Conservation (phyloP, 2,888 invertebrate genomes). For the Xanthorhoe spadicearia region DNA sequence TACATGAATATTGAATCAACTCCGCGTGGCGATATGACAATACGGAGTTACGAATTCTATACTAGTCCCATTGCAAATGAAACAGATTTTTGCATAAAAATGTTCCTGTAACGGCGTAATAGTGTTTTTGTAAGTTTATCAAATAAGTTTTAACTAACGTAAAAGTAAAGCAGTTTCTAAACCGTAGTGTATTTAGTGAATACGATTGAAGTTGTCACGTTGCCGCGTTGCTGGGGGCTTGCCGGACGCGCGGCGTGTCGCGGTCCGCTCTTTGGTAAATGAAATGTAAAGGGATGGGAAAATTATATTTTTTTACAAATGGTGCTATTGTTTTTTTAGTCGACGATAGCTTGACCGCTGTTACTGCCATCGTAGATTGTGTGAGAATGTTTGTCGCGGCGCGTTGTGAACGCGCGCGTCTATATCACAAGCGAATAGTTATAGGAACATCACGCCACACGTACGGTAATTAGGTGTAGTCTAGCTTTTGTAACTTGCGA, state of each 20-base stretch:
- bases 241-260: slow-evolving; percentile 23
- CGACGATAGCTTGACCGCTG: slow-evolving; percentile 75
- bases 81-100: slow-evolving; percentile 78
- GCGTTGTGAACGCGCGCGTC: slow-evolving; percentile 56
- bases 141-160: slow-evolving; percentile 70
- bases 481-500: slow-evolving; percentile 76
- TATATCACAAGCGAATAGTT: slow-evolving; percentile 60
- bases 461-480: slow-evolving; percentile 63
- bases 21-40: slow-evolving; percentile 65
- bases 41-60: slow-evolving; percentile 66
- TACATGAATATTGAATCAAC: slow-evolving; percentile 58
- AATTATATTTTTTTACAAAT: slow-evolving; percentile 82
- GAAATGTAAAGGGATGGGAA: slow-evolving; percentile 59
- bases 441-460: slow-evolving; percentile 49
- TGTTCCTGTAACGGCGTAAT: slow-evolving; percentile 83
- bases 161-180: slow-evolving; percentile 59
- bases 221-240: slow-evolving; percentile 59
- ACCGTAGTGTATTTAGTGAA: slow-evolving; percentile 50
- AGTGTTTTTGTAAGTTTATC: slow-evolving; percentile 73
- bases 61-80: slow-evolving; percentile 83
- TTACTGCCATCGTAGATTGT: slow-evolving; percentile 68
- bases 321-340: slow-evolving; percentile 83
- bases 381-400: slow-evolving; percentile 47
- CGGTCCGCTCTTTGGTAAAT: slow-evolving; percentile 47
- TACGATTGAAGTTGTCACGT: slow-evolving; percentile 50